A percentile compares a stretch with the other conserved stretches of the same genome.
phyloP scores from a whole-genome alignment of 2,113 vertebrate genomes.

The Siniperca chuatsi region DNA sequence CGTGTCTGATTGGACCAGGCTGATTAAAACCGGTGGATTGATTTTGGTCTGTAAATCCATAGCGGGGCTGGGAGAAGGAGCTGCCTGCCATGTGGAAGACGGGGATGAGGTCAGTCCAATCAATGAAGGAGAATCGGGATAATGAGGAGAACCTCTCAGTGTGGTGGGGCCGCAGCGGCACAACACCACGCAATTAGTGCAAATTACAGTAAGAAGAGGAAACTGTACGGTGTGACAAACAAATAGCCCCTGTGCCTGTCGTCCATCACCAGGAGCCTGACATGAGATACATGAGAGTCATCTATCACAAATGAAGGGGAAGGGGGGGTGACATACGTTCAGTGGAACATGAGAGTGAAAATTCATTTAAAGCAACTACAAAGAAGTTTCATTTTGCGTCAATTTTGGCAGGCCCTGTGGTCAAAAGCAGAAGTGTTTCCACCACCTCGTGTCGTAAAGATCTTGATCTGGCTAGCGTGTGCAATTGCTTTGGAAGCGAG shows the following conservation, averaged over 20 bases:
- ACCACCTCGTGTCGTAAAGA: no score
- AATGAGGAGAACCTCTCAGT: constrained; percentile 67
- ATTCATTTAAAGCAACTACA: background rate
- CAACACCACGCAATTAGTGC: constrained; percentile 58
- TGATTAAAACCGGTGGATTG: constrained; percentile 81
- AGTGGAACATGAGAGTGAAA: background rate
- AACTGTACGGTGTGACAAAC: constrained; percentile 26
- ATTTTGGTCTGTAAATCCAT: constrained; percentile 82
- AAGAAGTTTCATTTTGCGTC: no score
- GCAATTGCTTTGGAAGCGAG: no score
- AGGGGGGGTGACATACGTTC: background rate
- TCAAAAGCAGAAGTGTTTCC: no score
- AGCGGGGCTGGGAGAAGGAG: constrained; percentile 59
- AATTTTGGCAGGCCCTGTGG: no score
- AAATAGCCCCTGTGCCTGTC: constrained; percentile 7
- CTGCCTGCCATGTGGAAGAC: constrained; percentile 54
- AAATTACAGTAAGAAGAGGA: constrained; percentile 56
- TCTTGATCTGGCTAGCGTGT: no score
- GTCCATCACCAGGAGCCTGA: constrained; percentile 47
- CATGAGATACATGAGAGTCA: constrained; percentile 13
- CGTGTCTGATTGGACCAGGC: constrained; percentile 56
- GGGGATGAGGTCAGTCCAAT: constrained; percentile 77
- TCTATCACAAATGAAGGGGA: constrained; percentile 6
- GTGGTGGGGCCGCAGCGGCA: constrained; percentile 17
- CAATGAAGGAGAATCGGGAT: constrained; percentile 74